Base-by-base conservation (phyloP, 2,888 invertebrate species). In the Leptopterna dolabrata region DNA sequence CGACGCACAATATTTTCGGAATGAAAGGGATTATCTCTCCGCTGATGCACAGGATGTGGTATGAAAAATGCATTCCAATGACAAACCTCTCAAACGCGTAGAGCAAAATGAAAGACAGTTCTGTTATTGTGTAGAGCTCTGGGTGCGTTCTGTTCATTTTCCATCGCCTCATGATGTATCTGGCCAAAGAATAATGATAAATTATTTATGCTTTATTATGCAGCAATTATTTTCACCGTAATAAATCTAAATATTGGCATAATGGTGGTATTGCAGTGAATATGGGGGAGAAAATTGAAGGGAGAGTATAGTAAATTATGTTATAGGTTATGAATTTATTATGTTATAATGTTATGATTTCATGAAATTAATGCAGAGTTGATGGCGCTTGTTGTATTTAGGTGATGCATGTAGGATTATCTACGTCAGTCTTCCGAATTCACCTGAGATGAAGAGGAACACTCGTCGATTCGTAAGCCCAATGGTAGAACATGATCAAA, bases 151-250 rank as follows among this genome's bases (percentile, higher is more conserved):
- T 43, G 14, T 27, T 78, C 78, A 78, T 78, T 27, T 78, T 41
- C 78, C 78, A 78, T 14, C 11, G 16, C 27, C 78, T 78, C 78
- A 78, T 78, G 19, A 78, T 45, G 27, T 78, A 78, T 45, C 78
- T 78, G 45, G 11, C 2, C 19, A 78, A 3, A 78, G 19, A 36
- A 36, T 7, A 36, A 36, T 36, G 7, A 36, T 36, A 4, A 2
- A 36, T 36, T 36, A 7, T 4, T 36, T 36, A 2, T 36, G 36
- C 36, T 7, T 36, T 36, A 36, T 70, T 19, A 70, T 70, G 11
- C 47, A 47, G 70, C n/a, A n/a, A n/a, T n/a, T n/a, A n/a, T n/a
- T n/a, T n/a, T n/a, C n/a, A n/a, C n/a, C n/a, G n/a, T n/a, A n/a
- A n/a, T n/a, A n/a, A n/a, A n/a, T n/a, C n/a, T n/a, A n/a, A n/a